A percentile compares a stretch with the other conserved stretches of the same genome.
Evolutionary conservation across 2,797 vertebrate species (phyloP).

Genomic region (Paramormyrops hopkinsi): DNA sequence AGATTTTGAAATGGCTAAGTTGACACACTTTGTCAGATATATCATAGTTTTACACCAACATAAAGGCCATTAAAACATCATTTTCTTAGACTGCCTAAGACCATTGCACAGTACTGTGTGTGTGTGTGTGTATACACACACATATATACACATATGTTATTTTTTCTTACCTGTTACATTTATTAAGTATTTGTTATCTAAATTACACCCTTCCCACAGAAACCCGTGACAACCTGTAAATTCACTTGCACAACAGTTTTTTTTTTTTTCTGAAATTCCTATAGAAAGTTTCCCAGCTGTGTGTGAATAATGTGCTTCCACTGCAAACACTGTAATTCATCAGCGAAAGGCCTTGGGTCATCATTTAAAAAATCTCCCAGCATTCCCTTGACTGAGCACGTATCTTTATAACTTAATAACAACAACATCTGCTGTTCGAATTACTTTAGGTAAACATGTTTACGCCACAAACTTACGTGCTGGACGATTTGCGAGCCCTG

Average conservation of each 20-base stretch:
- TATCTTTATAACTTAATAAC: not conserved
- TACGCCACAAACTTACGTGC: not conserved
- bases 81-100: not conserved
- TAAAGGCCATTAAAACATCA: not conserved
- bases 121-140: not conserved
- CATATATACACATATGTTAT: not conserved
- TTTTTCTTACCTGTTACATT: not conserved
- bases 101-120: not conserved
- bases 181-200: not conserved
- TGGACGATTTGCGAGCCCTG: not conserved
- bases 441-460: not conserved
- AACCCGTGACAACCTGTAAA: not conserved
- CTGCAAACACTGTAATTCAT: not conserved
- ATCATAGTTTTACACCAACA: not conserved
- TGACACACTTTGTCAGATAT: not conserved
- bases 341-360: not conserved
- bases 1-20: not conserved
- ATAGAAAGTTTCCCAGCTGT: slow-evolving; percentile 8
- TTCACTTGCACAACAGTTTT: not conserved
- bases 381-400: not conserved
- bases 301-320: not conserved
- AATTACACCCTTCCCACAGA: not conserved
- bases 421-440: not conserved
- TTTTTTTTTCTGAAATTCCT: not conserved
- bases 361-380: not conserved